Conservation (phyloP, 2,797 vertebrate genomes). For the Tachyglossus aculeatus region DNA sequence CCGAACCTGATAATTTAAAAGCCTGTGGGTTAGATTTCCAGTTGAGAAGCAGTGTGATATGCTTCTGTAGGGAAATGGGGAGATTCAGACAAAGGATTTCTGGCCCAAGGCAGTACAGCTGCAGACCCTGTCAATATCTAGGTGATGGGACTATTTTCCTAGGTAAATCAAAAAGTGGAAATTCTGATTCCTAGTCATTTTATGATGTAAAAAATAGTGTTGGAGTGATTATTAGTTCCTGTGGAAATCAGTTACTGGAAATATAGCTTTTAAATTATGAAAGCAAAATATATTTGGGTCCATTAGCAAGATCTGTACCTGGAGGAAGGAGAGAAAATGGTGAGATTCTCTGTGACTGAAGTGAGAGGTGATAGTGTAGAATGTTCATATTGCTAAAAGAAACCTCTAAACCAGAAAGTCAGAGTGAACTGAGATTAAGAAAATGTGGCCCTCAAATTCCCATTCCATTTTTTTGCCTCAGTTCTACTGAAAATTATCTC, state of each 20-base stretch:
- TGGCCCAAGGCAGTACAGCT: slow-evolving; percentile 61
- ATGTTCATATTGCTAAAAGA: background rate
- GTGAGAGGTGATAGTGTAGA: background rate
- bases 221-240: slow-evolving; percentile 9
- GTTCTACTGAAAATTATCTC: no score
- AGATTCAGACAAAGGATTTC: slow-evolving; percentile 57
- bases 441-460: background rate
- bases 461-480: no score
- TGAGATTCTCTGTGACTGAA: background rate
- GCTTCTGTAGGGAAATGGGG: slow-evolving; percentile 32
- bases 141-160: slow-evolving; percentile 35
- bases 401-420: background rate
- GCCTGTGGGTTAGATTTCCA: slow-evolving; percentile 61
- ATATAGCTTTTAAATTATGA: slow-evolving; percentile 11
- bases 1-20: slow-evolving; percentile 47
- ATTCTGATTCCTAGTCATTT: slow-evolving; percentile 34
- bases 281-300: slow-evolving; percentile 12
- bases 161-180: slow-evolving; percentile 29
- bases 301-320: slow-evolving; percentile 7
- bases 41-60: slow-evolving; percentile 45
- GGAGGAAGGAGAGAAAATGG: background rate
- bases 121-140: slow-evolving; percentile 40
- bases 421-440: background rate
- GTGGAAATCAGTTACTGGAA: slow-evolving; percentile 9
- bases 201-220: background rate